Base-by-base conservation (phyloP, 2,888 invertebrate species). In the Dynastes tityus region DNA sequence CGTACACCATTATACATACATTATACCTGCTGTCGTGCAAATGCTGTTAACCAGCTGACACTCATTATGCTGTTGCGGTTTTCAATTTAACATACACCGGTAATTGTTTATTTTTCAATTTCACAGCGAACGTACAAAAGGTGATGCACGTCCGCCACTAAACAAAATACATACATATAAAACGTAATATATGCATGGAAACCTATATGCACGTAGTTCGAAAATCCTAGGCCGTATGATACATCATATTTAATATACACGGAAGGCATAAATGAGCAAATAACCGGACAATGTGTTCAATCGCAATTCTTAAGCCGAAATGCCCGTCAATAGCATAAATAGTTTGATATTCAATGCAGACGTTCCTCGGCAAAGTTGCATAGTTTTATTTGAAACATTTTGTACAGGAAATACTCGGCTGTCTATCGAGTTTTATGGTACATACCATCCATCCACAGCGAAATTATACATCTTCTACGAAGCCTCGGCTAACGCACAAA, bases 101-200 rank as follows among this genome's bases (percentile, higher is more conserved):
- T 45, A 67, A 45, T 68, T 68, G 68, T 68, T 49, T 68, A 51
- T 27, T 68, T 68, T 68, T 68, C 51, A 68, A 51, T 68, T 68
- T 49, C 11, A 27, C 32, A 22, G 27, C 22, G 11, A 61, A 61
- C 29, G 29, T 29, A 29, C 29, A 61, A 27, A 61, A 22, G 61
- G 27, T 29, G 29, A 9, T 61, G 9, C 29, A 55, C 55, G 55
- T 55, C 16, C 55, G 16, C n/a, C 11, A n/a, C n/a, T 55, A 16
- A 55, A 55, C 16, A 55, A 55, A 55, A 16, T 55, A 55, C 55
- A 16, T 55, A 55, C 55, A 16, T 55, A 55, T 16, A 55, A 55
- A n/a, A 55, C n/a, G 6, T 55, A 55, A 45, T 45, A n/a, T 55
- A 16, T 13, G 13, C 16, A 55, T 55, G 16, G 16, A 58, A 58